phyloP scores from a whole-genome alignment of 2,113 vertebrate species.

The Tautogolabrus adspersus region DNA sequence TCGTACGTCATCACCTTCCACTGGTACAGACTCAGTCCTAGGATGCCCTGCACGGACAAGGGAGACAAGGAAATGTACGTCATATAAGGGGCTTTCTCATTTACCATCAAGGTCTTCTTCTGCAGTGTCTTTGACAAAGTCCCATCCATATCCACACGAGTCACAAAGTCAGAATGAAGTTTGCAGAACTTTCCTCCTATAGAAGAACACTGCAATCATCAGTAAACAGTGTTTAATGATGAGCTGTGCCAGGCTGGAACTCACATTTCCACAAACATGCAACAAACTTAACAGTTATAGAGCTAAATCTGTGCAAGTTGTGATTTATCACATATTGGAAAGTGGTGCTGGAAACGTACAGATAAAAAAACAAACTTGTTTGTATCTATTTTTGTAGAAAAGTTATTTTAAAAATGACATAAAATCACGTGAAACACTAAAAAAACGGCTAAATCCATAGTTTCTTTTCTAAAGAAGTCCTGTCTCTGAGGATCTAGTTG shows the following conservation, averaged over 20 bases:
- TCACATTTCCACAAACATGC: no score
- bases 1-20: constrained; percentile 98
- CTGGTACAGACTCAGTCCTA: constrained; percentile 96
- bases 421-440: background rate
- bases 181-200: background rate
- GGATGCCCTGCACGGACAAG: constrained; percentile 88
- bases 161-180: background rate
- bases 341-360: background rate
- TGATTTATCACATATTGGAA: no score
- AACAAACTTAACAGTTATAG: no score
- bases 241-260: background rate
- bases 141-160: no score
- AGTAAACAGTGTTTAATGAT: background rate
- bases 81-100: background rate
- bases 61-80: background rate
- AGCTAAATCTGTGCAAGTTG: no score
- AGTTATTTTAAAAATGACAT: background rate
- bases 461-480: background rate
- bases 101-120: background rate
- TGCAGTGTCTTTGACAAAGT: background rate
- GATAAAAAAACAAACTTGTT: background rate
- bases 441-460: background rate
- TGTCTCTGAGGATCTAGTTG: background rate
- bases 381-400: background rate
- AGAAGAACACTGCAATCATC: background rate